Percentiles rank a stretch among this genome's conserved stretches.
Evolutionary conservation across 2,888 invertebrate genomes (phyloP).

Genomic region (Oscheius onirici): DNA sequence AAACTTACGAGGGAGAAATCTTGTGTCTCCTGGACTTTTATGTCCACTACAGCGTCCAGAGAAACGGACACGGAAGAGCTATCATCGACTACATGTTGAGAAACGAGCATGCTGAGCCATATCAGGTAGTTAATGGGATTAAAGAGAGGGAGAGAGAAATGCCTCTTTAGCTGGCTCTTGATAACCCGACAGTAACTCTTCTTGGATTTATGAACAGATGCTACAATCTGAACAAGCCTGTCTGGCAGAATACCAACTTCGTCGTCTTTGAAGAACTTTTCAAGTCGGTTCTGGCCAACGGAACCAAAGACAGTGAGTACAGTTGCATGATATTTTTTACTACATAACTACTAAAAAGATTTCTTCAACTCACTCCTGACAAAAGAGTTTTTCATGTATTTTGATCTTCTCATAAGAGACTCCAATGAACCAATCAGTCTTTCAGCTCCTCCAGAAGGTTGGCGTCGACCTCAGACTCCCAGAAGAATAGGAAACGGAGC

Average conservation of each 20-base stretch:
- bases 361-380: too few relatives aligned
- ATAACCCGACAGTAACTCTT: slow-evolving; percentile 90
- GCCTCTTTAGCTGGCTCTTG: slow-evolving; percentile 82
- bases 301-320: neutral
- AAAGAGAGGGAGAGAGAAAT: neutral
- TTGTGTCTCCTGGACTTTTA: slow-evolving; percentile 93
- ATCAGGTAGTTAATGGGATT: slow-evolving; percentile 39
- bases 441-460: slow-evolving; percentile 61
- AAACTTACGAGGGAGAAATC: slow-evolving; percentile 76
- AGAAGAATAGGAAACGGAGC: slow-evolving; percentile 56
- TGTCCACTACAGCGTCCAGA: slow-evolving; percentile 84
- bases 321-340: too few relatives aligned
- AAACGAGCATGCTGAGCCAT: slow-evolving; percentile 58
- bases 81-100: slow-evolving; percentile 88
- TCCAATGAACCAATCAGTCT: slow-evolving; percentile 28
- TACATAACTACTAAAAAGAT: too few relatives aligned
- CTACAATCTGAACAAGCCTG: slow-evolving; percentile 79
- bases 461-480: slow-evolving; percentile 65
- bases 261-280: slow-evolving; percentile 87
- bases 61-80: slow-evolving; percentile 84
- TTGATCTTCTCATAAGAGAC: neutral
- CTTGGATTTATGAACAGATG: slow-evolving; percentile 85
- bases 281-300: slow-evolving; percentile 49
- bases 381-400: too few relatives aligned
- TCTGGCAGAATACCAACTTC: slow-evolving; percentile 88